phyloP scores from a whole-genome alignment of 2,888 invertebrate genomes.

The Apocheima hispidaria region DNA sequence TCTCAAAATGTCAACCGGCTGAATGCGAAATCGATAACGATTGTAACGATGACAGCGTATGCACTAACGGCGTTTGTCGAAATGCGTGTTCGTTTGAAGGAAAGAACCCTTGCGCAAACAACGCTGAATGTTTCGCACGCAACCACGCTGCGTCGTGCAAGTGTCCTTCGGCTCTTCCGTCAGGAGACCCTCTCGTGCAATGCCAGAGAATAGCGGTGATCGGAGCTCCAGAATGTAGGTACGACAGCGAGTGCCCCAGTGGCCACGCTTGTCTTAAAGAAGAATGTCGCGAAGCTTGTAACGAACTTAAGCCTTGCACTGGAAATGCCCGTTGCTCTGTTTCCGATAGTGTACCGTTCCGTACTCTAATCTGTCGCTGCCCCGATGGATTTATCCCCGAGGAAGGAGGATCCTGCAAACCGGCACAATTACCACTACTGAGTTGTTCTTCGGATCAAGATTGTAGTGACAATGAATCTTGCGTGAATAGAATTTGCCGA shows the following conservation, averaged over 20 bases:
- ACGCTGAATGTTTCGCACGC: slow-evolving; percentile 92
- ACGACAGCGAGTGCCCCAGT: slow-evolving; percentile 93
- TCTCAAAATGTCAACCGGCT: slow-evolving; percentile 90
- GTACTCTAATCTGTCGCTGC: slow-evolving; percentile 95
- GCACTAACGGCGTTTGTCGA: slow-evolving; percentile 90
- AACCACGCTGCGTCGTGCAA: slow-evolving; percentile 93
- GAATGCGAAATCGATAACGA: slow-evolving; percentile 93
- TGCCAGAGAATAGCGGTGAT: slow-evolving; percentile 86
- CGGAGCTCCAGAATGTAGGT: slow-evolving; percentile 89
- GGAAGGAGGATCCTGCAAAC: slow-evolving; percentile 91
- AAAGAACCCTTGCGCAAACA: slow-evolving; percentile 92
- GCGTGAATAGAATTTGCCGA: slow-evolving; percentile 94
- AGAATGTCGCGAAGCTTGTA: slow-evolving; percentile 92
- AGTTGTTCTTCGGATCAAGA: slow-evolving; percentile 93
- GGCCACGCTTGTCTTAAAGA: slow-evolving; percentile 93
- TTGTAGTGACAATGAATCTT: slow-evolving; percentile 92
- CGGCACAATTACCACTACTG: slow-evolving; percentile 89
- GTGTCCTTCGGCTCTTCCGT: slow-evolving; percentile 92
- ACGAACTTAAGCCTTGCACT: slow-evolving; percentile 91
- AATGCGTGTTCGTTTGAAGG: slow-evolving; percentile 90
- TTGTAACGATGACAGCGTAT: slow-evolving; percentile 91
- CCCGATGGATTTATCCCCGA: slow-evolving; percentile 94
- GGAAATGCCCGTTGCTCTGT: slow-evolving; percentile 92
- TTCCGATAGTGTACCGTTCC: slow-evolving; percentile 93
- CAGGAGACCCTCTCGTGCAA: slow-evolving; percentile 92